A percentile compares a stretch with the other conserved stretches of the same genome.
These are phyloP conservation scores for Notodonta ziczac DNA, from an alignment of 2,888 invertebrate species.

Conservation along the genomic window DNA sequence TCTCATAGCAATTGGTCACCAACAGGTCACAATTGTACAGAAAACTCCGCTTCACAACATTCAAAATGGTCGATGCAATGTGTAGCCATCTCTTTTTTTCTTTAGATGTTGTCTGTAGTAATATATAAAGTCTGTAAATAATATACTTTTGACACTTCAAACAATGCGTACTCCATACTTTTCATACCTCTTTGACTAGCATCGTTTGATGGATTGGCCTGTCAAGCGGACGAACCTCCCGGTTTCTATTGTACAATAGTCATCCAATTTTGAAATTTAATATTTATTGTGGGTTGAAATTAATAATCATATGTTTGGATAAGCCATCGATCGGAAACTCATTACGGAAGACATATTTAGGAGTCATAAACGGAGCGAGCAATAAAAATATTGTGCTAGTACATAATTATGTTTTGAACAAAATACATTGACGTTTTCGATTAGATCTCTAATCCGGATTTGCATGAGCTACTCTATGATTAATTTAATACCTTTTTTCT, in stretches of 20 bases:
- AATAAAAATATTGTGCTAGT: slow-evolving; percentile 7
- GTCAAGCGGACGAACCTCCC: slow-evolving; percentile 46
- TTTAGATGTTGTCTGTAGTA: no score
- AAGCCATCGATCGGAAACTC: slow-evolving; percentile 48
- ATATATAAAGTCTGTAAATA: no score
- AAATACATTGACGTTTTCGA: not conserved
- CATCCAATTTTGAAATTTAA: slow-evolving; percentile 67
- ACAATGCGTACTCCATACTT: no score
- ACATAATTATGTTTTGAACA: slow-evolving; percentile 13
- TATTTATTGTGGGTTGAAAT: slow-evolving; percentile 61
- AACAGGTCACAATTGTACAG: no score
- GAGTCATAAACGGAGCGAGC: slow-evolving; percentile 33
- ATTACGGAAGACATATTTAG: slow-evolving; percentile 45
- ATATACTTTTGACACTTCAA: no score
- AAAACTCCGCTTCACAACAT: no score
- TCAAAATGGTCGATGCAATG: no score
- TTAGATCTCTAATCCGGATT: not conserved
- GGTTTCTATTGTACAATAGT: slow-evolving; percentile 54
- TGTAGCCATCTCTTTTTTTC: no score
- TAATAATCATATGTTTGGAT: slow-evolving; percentile 61
- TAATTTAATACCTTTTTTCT: not conserved
- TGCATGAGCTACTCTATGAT: not conserved
- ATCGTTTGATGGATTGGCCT: slow-evolving; percentile 66
- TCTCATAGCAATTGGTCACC: no score
- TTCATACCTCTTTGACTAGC: slow-evolving; percentile 18